Percentiles rank a stretch among this genome's conserved stretches.
Conservation (phyloP, 2,888 invertebrate species). For the Orgyia antiqua region DNA sequence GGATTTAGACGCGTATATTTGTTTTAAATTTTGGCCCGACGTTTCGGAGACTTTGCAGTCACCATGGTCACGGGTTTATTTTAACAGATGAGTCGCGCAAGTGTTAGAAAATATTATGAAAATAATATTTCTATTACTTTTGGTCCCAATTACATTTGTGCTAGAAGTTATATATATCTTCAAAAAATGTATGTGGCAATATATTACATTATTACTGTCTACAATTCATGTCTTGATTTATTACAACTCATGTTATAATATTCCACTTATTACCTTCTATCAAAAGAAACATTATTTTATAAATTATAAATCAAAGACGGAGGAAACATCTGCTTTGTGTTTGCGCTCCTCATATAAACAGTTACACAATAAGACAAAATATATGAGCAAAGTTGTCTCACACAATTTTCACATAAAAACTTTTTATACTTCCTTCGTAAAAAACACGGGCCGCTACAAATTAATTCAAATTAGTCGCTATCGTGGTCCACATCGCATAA, state of each 20-base stretch:
- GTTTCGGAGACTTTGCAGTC: too few relatives aligned
- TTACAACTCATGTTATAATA: constrained; percentile 13
- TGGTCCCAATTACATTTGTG: too few relatives aligned
- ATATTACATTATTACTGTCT: too few relatives aligned
- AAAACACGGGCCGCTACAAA: constrained; percentile 46
- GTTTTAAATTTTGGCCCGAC: too few relatives aligned
- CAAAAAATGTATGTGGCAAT: too few relatives aligned
- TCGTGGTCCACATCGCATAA: constrained; percentile 54
- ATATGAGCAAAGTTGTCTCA: constrained; percentile 38
- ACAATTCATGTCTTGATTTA: constrained; percentile 17
- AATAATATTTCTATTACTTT: too few relatives aligned
- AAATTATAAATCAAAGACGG: constrained; percentile 40
- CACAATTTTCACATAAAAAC: constrained; percentile 40
- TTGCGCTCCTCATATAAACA: constrained; percentile 33
- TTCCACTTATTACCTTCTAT: constrained; percentile 19
- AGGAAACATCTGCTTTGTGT: constrained; percentile 53
- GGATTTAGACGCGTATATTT: too few relatives aligned
- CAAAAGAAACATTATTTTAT: constrained; percentile 28
- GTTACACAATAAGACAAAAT: constrained; percentile 44
- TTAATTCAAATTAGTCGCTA: constrained; percentile 64
- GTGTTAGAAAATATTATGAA: too few relatives aligned
- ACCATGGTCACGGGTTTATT: too few relatives aligned
- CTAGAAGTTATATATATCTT: too few relatives aligned
- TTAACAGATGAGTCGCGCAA: too few relatives aligned
- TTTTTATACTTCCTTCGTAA: constrained; percentile 51